Conservation (phyloP, 53 echinoderm and acorn worm species). For the Echinometra lucunter region DNA sequence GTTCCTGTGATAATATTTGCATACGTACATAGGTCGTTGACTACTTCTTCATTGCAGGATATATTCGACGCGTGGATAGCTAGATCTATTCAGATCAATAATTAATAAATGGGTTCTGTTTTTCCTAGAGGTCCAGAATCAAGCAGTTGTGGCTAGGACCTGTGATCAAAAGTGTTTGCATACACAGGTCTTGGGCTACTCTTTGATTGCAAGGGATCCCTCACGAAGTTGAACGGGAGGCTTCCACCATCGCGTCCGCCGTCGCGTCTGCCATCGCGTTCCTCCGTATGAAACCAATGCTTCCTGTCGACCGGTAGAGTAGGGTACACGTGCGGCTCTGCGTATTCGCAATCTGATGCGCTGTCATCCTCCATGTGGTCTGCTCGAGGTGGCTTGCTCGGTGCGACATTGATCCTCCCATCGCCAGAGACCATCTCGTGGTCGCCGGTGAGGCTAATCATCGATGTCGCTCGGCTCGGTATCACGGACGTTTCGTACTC, state of each 20-base stretch:
- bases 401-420: neutral
- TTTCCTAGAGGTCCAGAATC: too few species aligned
- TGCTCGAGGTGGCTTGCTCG: neutral
- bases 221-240: neutral
- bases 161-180: neutral
- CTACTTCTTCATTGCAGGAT: too few species aligned
- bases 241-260: too few species aligned
- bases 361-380: too few species aligned
- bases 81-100: too few species aligned
- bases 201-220: neutral
- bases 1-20: too few species aligned
- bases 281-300: neutral
- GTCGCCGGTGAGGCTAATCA: neutral
- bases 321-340: neutral
- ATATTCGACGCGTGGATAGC: too few species aligned
- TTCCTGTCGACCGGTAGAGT: neutral
- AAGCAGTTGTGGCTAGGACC: neutral
- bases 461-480: neutral
- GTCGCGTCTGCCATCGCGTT: neutral
- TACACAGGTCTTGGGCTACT: neutral
- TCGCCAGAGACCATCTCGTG: neutral
- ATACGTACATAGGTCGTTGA: too few species aligned
- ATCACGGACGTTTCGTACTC: neutral
- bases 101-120: too few species aligned
- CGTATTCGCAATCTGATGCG: neutral